Evolutionary conservation across 2,888 invertebrate species (phyloP), one percentile per base, ranked within the genome.

Genomic region (Epinotia ramella): DNA sequence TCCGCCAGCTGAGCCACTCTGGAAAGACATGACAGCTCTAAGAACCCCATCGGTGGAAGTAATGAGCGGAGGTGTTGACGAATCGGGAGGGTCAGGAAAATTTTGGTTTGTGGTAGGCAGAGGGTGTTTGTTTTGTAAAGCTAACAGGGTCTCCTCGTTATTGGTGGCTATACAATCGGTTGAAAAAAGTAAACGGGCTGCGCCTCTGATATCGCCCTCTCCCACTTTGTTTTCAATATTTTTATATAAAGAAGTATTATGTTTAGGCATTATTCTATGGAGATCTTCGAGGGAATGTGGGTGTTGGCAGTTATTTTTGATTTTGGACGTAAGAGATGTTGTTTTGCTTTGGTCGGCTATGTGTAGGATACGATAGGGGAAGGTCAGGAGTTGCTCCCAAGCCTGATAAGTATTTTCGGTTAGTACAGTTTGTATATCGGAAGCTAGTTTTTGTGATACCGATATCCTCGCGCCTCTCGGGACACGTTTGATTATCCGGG

Each of bases 101-200:
- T 5, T 3, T 1, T 24, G 46, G 18, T 16, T 57, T 18, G 57
- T 2, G 12, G 66, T 12, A 53, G 66, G 49, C 2, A 24, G 24
- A 24, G 28, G 28, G 12, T 65, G 65, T 49, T 65, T 65, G 24
- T 16, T 49, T 28, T 65, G 28, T 24, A 65, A 18, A 16, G 49
- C 65, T 16, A 24, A 1, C 1, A 65, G 24, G 24, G 65, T 65
- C 1, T 65, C 65, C 18, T 12, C 13, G 24, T 24, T 53, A 53
- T 24, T 28, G 0, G 66, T n/a, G 1, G 66, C 66, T 9, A 66
- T 53, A 13, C 12, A 4, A 24, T 66, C 28, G 4, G 12, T 53
- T 1, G 65, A 53, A 28, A 49, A 66, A 28, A 66, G 46, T 46
- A 66, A 13, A 11, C 53, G 53, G 24, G 66, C 49, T 16, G 66